Evolutionary conservation across 2,113 vertebrate species (phyloP), one percentile per base, ranked within the genome.

Genomic region (Synodontis membranacea): DNA sequence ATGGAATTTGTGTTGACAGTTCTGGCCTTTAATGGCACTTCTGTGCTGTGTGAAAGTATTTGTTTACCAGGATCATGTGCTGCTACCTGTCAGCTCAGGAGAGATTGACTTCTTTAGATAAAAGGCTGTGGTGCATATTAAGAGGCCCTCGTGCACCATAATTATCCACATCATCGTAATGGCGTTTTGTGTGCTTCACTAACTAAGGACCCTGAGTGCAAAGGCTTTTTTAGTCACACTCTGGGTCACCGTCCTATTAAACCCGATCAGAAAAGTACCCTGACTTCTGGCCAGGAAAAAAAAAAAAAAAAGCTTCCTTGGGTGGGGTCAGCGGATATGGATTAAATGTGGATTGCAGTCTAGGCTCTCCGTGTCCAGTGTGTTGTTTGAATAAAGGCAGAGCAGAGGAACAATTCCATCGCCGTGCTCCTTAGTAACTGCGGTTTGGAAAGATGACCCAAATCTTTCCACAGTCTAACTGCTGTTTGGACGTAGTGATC

Each of bases 1-100:
- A 94, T 96, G 95, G 96, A 97, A 99, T 99, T 96, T 97, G 95
- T 97, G 96, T 97, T 98, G 97, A 98, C 97, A 98, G 96, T 97
- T 97, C 95, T 97, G 96, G 97, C 97, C 96, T 98, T 98, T 99
- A 97, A 97, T 97, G 95, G 96, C 96, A 97, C 96, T 98, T 97
- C 97, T 96, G 94, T 96, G 95, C 96, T 90, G 91, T 93, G 93
- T 96, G 95, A 96, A 96, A 96, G 96, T 97, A 97, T 98, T 98
- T 99, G 97, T 99, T 98, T 98, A 97, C 95, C 93, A 91, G 96
- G 96, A 97, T 98, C 96, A 96, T 98, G 95, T 95, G 95, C 96
- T 96, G 94, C 96, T 94, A 95, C 95, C 96, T 97, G 97, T 98
- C 97, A 97, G 94, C 88, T 91, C 50, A 85, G 94, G 93, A 95